A percentile compares a stretch with the other conserved stretches of the same genome.
Evolutionary conservation across 2,888 invertebrate genomes (phyloP).

Genomic region (Scaptomyza cyrtandrae): DNA sequence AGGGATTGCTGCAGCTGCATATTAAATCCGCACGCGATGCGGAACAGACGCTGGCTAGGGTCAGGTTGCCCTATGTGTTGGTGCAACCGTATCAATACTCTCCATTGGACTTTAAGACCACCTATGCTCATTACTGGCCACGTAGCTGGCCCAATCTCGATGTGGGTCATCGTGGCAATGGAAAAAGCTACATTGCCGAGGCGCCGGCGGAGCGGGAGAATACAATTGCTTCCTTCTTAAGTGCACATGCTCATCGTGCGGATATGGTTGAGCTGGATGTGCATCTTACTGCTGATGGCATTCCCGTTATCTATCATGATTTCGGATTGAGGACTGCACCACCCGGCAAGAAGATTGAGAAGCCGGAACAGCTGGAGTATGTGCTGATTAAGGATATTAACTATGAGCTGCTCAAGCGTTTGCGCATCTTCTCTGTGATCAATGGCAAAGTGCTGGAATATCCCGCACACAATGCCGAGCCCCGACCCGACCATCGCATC

Average conservation of each 20-base stretch:
- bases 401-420: slow-evolving; percentile 93
- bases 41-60: slow-evolving; percentile 92
- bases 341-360: slow-evolving; percentile 86
- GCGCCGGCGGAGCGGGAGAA: slow-evolving; percentile 93
- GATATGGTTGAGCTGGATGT: slow-evolving; percentile 99
- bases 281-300: slow-evolving; percentile 96
- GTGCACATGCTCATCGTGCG: slow-evolving; percentile 95
- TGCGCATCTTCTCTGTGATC: slow-evolving; percentile 93
- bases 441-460: slow-evolving; percentile 88
- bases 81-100: slow-evolving; percentile 82
- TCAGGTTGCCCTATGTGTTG: slow-evolving; percentile 87
- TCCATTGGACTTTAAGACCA: slow-evolving; percentile 90
- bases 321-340: slow-evolving; percentile 93
- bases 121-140: slow-evolving; percentile 94
- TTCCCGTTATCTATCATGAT: slow-evolving; percentile 98
- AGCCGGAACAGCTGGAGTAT: slow-evolving; percentile 93
- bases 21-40: slow-evolving; percentile 87
- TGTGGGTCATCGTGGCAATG: slow-evolving; percentile 97
- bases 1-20: slow-evolving; percentile 90
- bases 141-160: slow-evolving; percentile 93
- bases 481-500: slow-evolving; percentile 94
- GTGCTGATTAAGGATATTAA: slow-evolving; percentile 97
- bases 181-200: slow-evolving; percentile 91
- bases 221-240: slow-evolving; percentile 96
- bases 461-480: slow-evolving; percentile 90